phyloP scores from a whole-genome alignment of 2,888 invertebrate species.

The Azorinus chamasolen region DNA sequence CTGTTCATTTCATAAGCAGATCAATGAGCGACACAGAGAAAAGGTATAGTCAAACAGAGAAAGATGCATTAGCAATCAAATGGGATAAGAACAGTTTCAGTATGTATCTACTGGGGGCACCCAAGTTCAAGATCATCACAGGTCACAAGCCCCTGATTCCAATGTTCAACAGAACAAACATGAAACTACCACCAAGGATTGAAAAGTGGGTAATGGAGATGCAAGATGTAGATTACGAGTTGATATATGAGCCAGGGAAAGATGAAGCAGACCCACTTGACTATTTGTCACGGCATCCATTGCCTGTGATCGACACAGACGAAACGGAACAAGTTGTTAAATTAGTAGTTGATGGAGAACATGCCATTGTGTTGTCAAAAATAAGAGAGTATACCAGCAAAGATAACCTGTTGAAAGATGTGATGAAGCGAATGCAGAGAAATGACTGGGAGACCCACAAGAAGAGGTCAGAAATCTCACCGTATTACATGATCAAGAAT shows the following conservation, averaged over 20 bases:
- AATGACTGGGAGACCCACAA: conserved; percentile 19
- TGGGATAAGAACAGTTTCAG: conserved; percentile 24
- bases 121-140: conserved; percentile 22
- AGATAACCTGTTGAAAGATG: not conserved
- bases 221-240: conserved; percentile 39
- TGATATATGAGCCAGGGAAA: no score
- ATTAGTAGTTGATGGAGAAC: conserved; percentile 1
- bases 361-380: not conserved
- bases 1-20: no score
- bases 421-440: not conserved
- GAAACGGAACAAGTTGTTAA: conserved; percentile 20
- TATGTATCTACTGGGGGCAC: conserved; percentile 52
- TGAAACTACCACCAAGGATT: not conserved
- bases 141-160: conserved; percentile 26
- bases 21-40: not conserved
- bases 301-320: not conserved
- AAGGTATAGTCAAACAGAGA: conserved; percentile 26
- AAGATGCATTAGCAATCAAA: conserved; percentile 13
- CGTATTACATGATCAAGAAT: conserved; percentile 16
- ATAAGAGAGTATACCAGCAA: not conserved
- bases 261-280: conserved; percentile 35
- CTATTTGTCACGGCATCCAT: conserved; percentile 40
- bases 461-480: conserved; percentile 4
- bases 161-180: conserved; percentile 30
- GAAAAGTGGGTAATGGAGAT: conserved; percentile 14